Percentiles rank a stretch among this genome's conserved stretches.
These are phyloP conservation scores for Sycophila texana DNA, from an alignment of 2,888 invertebrate genomes.

Conservation along the genomic window DNA sequence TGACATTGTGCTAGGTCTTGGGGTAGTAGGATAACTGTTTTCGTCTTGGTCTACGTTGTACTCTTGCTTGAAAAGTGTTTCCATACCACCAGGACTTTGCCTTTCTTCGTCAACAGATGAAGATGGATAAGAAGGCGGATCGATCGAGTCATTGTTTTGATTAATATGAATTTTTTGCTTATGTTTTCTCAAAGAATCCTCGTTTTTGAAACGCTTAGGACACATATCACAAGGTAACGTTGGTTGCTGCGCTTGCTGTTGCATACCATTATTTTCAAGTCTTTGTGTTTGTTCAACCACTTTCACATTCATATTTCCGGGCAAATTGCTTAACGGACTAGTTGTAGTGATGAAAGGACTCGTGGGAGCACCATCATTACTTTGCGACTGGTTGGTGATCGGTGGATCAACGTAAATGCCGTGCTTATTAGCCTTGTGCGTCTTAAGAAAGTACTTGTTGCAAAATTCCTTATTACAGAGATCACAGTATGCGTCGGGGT, in stretches of 20 bases:
- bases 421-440: constrained; percentile 98
- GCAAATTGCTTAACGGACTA: constrained; percentile 47
- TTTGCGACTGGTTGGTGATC: constrained; percentile 61
- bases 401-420: constrained; percentile 87
- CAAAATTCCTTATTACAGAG: constrained; percentile 99
- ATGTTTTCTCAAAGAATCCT: constrained; percentile 84
- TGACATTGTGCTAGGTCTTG: constrained; percentile 63
- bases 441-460: constrained; percentile 98
- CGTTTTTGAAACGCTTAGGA: constrained; percentile 84
- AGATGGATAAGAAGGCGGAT: constrained; percentile 55
- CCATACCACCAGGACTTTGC: constrained; percentile 70
- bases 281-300: constrained; percentile 58
- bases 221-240: constrained; percentile 83
- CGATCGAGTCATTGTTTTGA: constrained; percentile 63
- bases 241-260: constrained; percentile 55
- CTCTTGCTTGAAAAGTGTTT: constrained; percentile 71
- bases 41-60: constrained; percentile 72
- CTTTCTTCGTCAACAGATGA: constrained; percentile 64
- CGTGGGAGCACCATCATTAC: constrained; percentile 63
- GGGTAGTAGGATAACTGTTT: constrained; percentile 65
- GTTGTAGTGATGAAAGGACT: constrained; percentile 33
- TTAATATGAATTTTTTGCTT: constrained; percentile 81
- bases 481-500: constrained; percentile 97
- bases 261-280: constrained; percentile 56
- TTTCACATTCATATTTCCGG: constrained; percentile 58